Evolutionary conservation across 2,888 invertebrate genomes (phyloP), one percentile per base, ranked within the genome.

Genomic region (Carcina quercana): DNA sequence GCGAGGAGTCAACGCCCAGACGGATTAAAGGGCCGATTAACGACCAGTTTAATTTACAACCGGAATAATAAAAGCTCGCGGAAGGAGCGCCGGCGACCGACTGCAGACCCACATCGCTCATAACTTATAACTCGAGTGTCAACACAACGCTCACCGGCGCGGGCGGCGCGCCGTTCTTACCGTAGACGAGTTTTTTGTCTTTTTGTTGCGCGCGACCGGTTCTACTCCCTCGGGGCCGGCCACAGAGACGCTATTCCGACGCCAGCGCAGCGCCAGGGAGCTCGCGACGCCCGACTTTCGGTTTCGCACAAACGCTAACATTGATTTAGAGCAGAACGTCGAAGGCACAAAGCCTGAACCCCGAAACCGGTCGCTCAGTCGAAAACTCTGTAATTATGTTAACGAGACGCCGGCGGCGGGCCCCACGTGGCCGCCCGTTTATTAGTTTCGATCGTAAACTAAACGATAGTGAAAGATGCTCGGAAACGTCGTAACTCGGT

Each of bases 11-110:
- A 83, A 80, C 68, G 80, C 60, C 78, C 80, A 79, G 80, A 74
- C 76, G 69, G 71, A 79, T 80, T 80, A 80, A 76, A 78, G 73
- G 74, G 65, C 64, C 68, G 72, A 79, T 80, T 80, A 80, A 80
- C 72, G 70, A 74, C 65, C 68, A 57, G 56, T 63, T 75, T 80
- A 75, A 80, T 83, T 82, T 79, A 75, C 65, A 68, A 73, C 72
- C 75, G 70, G 78, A 75, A 78, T 79, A 69, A 73, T 73, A 70
- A 76, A 72, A 62, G 64, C 59, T 61, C 58, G 60, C 67, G 68
- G 67, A 68, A 73, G 68, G 63, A 59, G 53, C 59, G 62, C 53
- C 55, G 13, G 45, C 47, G 40, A 42, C 46, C 52, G 44, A 39
- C 37, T 28, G 34, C 34, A 35, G 41, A 54, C 63, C 55, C 54